A percentile compares a stretch with the other conserved stretches of the same genome.
phyloP scores from a whole-genome alignment of 2,888 invertebrate genomes.

The Metellina segmentata region DNA sequence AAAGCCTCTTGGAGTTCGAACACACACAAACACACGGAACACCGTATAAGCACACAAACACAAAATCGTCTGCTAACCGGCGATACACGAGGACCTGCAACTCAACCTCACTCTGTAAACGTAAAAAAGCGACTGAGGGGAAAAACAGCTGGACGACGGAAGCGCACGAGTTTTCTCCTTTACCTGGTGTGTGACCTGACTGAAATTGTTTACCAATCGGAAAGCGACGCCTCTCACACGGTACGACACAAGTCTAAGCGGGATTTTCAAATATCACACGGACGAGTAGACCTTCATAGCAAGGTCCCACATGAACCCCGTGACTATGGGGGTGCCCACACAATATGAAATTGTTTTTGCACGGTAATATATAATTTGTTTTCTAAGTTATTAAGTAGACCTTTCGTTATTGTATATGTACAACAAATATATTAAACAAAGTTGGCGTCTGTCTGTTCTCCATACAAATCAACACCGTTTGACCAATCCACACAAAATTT shows the following conservation, averaged over 20 bases:
- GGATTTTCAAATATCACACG: neutral
- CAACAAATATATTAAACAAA: no score
- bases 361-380: no score
- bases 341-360: no score
- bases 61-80: neutral
- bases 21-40: neutral
- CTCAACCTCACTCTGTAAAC: constrained; percentile 12
- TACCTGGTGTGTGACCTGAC: neutral
- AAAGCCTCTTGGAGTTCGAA: neutral
- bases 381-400: no score
- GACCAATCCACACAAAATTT: no score
- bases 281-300: neutral
- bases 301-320: no score
- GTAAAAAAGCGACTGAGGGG: constrained; percentile 15
- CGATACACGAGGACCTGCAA: neutral
- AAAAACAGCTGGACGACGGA: constrained; percentile 25
- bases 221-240: neutral
- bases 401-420: no score
- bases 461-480: no score
- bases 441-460: no score
- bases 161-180: neutral
- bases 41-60: neutral
- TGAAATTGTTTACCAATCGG: neutral
- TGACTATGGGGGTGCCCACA: no score
- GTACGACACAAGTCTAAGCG: neutral